Evolutionary conservation across 2,113 vertebrate species (phyloP).

Genomic region (human): GRCh38 chr15:66028501-66029000

Average conservation of each 20-base stretch:
- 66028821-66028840: slow-evolving; percentile 52
- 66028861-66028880: slow-evolving; percentile 46
- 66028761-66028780: slow-evolving; percentile 57
- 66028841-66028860: slow-evolving; percentile 41
- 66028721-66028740: slow-evolving; percentile 67
- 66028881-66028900: neutral
- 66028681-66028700: slow-evolving; percentile 56
- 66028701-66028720: slow-evolving; percentile 64
- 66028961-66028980: neutral
- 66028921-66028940: neutral
- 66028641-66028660: slow-evolving; percentile 58
- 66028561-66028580: slow-evolving; percentile 51
- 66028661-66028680: slow-evolving; percentile 66
- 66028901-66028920: slow-evolving; percentile 51
- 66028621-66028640: slow-evolving; percentile 39
- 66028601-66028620: slow-evolving; percentile 54
- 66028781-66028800: slow-evolving; percentile 40
- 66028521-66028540: slow-evolving; percentile 55
- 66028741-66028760: slow-evolving; percentile 56
- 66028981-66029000: neutral
- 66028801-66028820: neutral
- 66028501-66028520: slow-evolving; percentile 56
- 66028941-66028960: slow-evolving; percentile 14
- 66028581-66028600: slow-evolving; percentile 16
- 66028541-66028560: slow-evolving; percentile 26